Conservation (phyloP, 1,140 invertebrate species). For the Hylaeus anthracinus region DNA sequence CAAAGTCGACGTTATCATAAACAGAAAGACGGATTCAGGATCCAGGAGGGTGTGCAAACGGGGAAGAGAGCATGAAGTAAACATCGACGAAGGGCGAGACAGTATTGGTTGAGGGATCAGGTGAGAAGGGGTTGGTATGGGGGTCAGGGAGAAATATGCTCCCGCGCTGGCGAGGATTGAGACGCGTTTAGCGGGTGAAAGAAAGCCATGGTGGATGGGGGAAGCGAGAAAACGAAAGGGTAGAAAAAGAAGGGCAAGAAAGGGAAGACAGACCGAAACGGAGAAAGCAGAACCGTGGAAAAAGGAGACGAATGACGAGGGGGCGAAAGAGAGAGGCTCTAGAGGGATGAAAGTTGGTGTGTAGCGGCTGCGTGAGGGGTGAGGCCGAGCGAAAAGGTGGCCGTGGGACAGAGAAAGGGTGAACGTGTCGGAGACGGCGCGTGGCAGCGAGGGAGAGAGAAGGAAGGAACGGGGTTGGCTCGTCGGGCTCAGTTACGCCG, state of each 20-base stretch:
- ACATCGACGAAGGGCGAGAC: background rate
- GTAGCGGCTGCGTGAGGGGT: constrained; percentile 18
- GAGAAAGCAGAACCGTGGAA: background rate
- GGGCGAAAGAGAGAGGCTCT: constrained; percentile 36
- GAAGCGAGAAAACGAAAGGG: constrained; percentile 9
- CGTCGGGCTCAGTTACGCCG: constrained; percentile 77
- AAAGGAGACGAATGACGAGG: constrained; percentile 21
- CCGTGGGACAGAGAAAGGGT: constrained; percentile 31
- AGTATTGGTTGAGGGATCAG: constrained; percentile 42
- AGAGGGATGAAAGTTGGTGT: background rate
- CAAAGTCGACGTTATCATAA: background rate
- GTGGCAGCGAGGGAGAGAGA: constrained; percentile 50
- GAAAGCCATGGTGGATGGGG: constrained; percentile 12
- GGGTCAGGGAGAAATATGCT: constrained; percentile 48
- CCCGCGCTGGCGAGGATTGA: constrained; percentile 23
- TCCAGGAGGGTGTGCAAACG: background rate
- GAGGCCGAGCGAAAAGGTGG: background rate
- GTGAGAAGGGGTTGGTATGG: constrained; percentile 39
- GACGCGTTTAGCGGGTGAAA: constrained; percentile 34
- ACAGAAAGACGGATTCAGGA: background rate
- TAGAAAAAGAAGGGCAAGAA: constrained; percentile 14
- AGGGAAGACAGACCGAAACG: constrained; percentile 25
- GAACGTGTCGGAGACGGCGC: constrained; percentile 47
- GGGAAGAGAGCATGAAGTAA: background rate
- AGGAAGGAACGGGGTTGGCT: constrained; percentile 67